Conservation (phyloP, 2,888 invertebrate genomes). For the Axea sp. region DNA sequence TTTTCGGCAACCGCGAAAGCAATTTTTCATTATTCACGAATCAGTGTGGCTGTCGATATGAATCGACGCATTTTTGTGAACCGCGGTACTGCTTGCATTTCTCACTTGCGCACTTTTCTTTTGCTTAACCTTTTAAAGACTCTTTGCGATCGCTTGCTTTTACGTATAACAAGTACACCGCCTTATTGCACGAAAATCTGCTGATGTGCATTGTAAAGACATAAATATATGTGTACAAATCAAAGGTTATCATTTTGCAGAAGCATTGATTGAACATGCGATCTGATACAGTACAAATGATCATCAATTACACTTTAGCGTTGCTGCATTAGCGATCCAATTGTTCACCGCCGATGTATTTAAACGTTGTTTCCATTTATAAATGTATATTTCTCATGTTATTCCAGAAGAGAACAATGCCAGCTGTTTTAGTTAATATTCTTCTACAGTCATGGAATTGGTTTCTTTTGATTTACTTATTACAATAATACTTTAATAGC, state of each 20-base stretch:
- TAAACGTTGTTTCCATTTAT: too few relatives aligned
- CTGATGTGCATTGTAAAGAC: constrained; percentile 50
- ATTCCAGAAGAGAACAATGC: too few relatives aligned
- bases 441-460: too few relatives aligned
- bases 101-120: constrained; percentile 53
- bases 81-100: constrained; percentile 39
- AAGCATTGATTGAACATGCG: constrained; percentile 31
- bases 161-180: constrained; percentile 49
- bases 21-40: too few relatives aligned
- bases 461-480: too few relatives aligned
- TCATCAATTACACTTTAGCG: constrained; percentile 38
- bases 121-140: constrained; percentile 41
- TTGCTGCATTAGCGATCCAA: constrained; percentile 12
- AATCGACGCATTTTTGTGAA: not conserved
- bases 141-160: constrained; percentile 49
- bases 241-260: constrained; percentile 37
- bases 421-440: too few relatives aligned
- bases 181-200: constrained; percentile 53
- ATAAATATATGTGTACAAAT: constrained; percentile 51
- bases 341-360: too few relatives aligned
- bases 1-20: not conserved
- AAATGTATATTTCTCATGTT: too few relatives aligned
- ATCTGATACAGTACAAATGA: constrained; percentile 28
- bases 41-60: too few relatives aligned
- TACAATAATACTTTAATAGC: too few relatives aligned